A percentile compares a stretch with the other conserved stretches of the same genome.
Evolutionary conservation across 2,888 invertebrate genomes (phyloP).

Genomic region (Nomada hirtipes): DNA sequence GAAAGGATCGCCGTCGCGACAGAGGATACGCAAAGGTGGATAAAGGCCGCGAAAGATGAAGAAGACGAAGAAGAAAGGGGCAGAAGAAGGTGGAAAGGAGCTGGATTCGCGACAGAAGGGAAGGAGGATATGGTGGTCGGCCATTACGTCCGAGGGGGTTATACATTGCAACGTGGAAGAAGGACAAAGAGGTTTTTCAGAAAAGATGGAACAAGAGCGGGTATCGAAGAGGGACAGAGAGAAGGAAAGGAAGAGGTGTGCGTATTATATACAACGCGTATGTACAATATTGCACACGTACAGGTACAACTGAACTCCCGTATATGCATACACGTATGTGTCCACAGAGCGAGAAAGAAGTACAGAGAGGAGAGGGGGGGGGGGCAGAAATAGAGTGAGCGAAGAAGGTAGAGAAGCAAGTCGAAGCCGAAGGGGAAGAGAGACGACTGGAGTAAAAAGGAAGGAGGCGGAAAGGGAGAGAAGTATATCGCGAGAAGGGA

Average conservation of each 20-base stretch:
- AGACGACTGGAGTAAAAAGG: slow-evolving; percentile 80
- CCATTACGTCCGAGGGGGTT: slow-evolving; percentile 79
- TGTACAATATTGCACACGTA: neutral
- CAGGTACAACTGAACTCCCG: neutral
- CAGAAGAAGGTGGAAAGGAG: slow-evolving; percentile 52
- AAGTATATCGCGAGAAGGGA: slow-evolving; percentile 44
- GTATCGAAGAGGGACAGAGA: slow-evolving; percentile 72
- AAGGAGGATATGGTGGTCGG: slow-evolving; percentile 75
- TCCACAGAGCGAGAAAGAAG: slow-evolving; percentile 39
- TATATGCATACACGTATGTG: no score
- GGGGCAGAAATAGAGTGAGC: slow-evolving; percentile 19
- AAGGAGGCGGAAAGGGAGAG: slow-evolving; percentile 77
- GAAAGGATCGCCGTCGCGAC: slow-evolving; percentile 52
- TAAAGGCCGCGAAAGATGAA: slow-evolving; percentile 64
- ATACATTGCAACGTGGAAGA: slow-evolving; percentile 44
- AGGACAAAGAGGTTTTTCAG: slow-evolving; percentile 63
- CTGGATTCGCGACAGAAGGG: slow-evolving; percentile 38
- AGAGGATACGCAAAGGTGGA: slow-evolving; percentile 72
- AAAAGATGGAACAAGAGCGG: slow-evolving; percentile 43
- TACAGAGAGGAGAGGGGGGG: neutral
- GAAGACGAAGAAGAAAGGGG: slow-evolving; percentile 36
- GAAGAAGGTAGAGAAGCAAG: slow-evolving; percentile 6
- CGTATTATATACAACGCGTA: neutral
- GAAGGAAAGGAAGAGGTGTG: slow-evolving; percentile 19
- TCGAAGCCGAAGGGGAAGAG: slow-evolving; percentile 72